Evolutionary conservation across 2,113 vertebrate genomes (phyloP).

Genomic region (Lasiurus cinereus): DNA sequence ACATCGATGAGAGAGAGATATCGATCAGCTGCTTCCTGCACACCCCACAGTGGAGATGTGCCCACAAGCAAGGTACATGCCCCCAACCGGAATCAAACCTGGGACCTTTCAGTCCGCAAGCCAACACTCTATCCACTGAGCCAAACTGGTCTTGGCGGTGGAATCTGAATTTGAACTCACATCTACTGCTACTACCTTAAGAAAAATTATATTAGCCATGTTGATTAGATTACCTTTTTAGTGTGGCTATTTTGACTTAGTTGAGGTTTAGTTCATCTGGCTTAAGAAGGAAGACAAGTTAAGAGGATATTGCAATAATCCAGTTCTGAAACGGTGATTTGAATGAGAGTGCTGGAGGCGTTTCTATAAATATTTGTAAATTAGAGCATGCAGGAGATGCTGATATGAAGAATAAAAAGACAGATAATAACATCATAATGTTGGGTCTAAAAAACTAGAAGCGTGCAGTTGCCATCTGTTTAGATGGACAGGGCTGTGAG

Average conservation of each 20-base stretch:
- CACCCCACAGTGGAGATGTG: no score
- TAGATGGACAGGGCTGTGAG: neutral
- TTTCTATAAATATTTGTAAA: slow-evolving; percentile 17
- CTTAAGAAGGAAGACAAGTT: neutral
- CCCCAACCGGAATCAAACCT: no score
- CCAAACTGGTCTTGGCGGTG: no score
- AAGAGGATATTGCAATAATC: slow-evolving; percentile 11
- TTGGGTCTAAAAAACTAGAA: neutral
- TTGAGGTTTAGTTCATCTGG: neutral
- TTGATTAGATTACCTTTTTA: neutral
- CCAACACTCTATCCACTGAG: no score
- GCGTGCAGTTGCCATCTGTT: neutral
- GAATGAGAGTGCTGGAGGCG: neutral
- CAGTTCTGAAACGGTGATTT: neutral
- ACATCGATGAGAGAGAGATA: no score
- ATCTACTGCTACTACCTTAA: neutral
- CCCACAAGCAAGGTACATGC: no score
- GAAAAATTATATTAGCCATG: neutral
- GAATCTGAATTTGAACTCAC: slow-evolving; percentile 20
- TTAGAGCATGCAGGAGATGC: neutral
- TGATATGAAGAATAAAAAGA: neutral
- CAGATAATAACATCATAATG: neutral
- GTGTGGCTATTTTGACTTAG: neutral
- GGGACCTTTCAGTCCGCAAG: no score
- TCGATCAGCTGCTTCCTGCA: no score